Conservation (phyloP, 2,113 vertebrate genomes). For the Amazona guildingii region DNA sequence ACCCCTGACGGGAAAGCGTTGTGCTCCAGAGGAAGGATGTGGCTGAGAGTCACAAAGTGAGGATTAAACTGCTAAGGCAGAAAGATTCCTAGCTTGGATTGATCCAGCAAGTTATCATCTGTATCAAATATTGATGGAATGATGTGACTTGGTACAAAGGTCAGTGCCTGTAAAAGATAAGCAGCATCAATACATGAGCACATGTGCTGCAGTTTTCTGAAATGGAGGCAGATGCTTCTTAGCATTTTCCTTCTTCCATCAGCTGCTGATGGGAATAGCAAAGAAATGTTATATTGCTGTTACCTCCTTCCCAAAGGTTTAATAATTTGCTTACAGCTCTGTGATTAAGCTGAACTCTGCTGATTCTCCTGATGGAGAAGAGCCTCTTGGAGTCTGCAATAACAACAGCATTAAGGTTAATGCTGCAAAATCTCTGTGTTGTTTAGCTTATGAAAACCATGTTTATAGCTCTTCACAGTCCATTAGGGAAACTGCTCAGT, state of each 20-base stretch:
- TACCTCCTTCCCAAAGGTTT: neutral
- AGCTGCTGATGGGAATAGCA: neutral
- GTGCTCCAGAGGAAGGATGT: neutral
- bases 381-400: neutral
- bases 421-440: constrained; percentile 7
- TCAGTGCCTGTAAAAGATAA: neutral
- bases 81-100: neutral
- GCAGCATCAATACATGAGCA: neutral
- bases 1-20: neutral
- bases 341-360: neutral
- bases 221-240: neutral
- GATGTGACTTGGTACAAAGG: neutral
- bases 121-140: neutral
- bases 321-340: neutral
- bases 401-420: neutral
- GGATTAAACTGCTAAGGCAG: neutral
- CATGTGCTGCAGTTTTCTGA: neutral
- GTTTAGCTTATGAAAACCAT: neutral
- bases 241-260: neutral
- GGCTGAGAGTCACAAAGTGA: neutral
- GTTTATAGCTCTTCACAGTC: neutral
- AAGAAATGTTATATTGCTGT: neutral
- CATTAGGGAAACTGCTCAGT: neutral
- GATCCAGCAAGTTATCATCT: neutral
- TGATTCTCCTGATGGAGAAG: neutral